phyloP scores from a whole-genome alignment of 2,888 invertebrate genomes.

The Onthophagus sagittarius region DNA sequence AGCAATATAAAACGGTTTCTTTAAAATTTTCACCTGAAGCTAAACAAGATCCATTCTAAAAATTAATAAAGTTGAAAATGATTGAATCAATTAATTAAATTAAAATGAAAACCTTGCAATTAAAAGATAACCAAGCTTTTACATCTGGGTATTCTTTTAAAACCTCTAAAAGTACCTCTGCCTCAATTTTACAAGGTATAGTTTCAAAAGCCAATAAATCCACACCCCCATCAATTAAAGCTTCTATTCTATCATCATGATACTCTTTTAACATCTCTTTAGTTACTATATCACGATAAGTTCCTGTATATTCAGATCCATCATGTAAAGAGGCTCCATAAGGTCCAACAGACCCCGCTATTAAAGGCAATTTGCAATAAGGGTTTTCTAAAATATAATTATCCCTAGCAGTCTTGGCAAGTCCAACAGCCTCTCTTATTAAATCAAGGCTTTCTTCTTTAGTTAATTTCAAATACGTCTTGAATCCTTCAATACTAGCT shows the following conservation, averaged over 20 bases:
- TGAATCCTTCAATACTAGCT: slow-evolving; percentile 70
- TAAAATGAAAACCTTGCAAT: slow-evolving; percentile 75
- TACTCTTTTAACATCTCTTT: slow-evolving; percentile 63
- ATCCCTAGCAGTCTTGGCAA: slow-evolving; percentile 67
- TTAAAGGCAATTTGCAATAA: slow-evolving; percentile 51
- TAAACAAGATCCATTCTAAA: slow-evolving; percentile 54
- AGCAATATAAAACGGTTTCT: slow-evolving; percentile 64
- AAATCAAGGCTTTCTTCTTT: slow-evolving; percentile 62
- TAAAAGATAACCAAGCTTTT: slow-evolving; percentile 83
- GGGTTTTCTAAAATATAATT: slow-evolving; percentile 56
- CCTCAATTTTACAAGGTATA: slow-evolving; percentile 77
- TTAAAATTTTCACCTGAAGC: slow-evolving; percentile 74
- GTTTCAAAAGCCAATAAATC: slow-evolving; percentile 86
- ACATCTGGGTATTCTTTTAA: slow-evolving; percentile 68
- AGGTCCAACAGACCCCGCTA: slow-evolving; percentile 86
- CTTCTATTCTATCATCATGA: slow-evolving; percentile 74
- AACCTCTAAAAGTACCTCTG: slow-evolving; percentile 71
- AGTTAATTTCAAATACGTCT: slow-evolving; percentile 63
- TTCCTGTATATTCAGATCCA: slow-evolving; percentile 84
- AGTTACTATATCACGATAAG: slow-evolving; percentile 62
- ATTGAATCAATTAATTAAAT: neutral
- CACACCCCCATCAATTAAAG: slow-evolving; percentile 70
- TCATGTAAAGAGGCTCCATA: slow-evolving; percentile 84
- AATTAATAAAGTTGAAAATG: neutral
- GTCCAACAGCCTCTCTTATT: slow-evolving; percentile 64